phyloP scores from a whole-genome alignment of 2,888 invertebrate species.

The Melanargia galathea region DNA sequence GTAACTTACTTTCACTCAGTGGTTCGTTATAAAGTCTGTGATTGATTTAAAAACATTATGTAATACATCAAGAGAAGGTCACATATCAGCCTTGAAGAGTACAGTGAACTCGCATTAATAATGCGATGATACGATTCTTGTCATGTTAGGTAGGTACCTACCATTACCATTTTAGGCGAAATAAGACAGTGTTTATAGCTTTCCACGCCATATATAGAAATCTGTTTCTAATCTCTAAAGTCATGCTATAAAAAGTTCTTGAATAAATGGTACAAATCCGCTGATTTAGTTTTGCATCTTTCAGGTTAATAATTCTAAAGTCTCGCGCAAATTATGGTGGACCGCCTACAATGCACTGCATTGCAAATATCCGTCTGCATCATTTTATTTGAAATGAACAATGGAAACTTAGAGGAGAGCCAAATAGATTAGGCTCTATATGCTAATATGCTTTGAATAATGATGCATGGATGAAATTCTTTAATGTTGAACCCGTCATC shows the following conservation, averaged over 20 bases:
- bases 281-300: too few species aligned
- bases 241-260: neutral
- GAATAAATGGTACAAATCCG: neutral
- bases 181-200: neutral
- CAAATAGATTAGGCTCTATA: too few species aligned
- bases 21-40: neutral
- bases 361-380: too few species aligned
- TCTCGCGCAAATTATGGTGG: too few species aligned
- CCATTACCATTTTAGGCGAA: conserved; percentile 2
- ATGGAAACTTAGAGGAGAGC: too few species aligned
- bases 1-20: neutral
- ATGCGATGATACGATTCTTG: conserved; percentile 12
- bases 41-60: conserved; percentile 6
- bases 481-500: too few species aligned
- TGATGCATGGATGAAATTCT: too few species aligned
- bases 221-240: neutral
- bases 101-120: conserved; percentile 23
- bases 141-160: conserved; percentile 4
- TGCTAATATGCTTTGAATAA: too few species aligned
- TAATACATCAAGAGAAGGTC: conserved; percentile 24
- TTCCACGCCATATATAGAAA: neutral
- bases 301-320: too few species aligned
- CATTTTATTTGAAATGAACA: too few species aligned
- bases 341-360: too few species aligned
- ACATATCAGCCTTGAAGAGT: conserved; percentile 19